phyloP scores from a whole-genome alignment of 2,888 invertebrate genomes.

The Dynastes maya region DNA sequence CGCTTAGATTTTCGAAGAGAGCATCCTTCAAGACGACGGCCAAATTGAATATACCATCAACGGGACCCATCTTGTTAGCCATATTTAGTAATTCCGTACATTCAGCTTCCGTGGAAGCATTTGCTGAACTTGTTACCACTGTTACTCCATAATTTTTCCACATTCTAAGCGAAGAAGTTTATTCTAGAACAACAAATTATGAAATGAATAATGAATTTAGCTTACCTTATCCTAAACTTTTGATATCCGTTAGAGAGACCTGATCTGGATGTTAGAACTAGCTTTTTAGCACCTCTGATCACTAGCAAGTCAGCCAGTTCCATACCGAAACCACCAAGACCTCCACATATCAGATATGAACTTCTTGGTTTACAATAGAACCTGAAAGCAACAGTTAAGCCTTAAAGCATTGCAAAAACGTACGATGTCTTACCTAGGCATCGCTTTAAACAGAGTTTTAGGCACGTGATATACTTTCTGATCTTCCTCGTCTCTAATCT shows the following conservation, averaged over 20 bases:
- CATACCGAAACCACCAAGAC: conserved; percentile 45
- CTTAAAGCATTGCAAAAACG: no score
- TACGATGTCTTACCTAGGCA: conserved; percentile 29
- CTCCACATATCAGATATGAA: conserved; percentile 75
- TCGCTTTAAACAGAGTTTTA: conserved; percentile 39
- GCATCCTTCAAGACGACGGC: conserved; percentile 87
- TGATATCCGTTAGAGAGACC: conserved; percentile 90
- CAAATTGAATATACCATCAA: conserved; percentile 93
- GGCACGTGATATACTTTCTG: neutral
- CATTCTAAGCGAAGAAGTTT: neutral
- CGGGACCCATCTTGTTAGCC: conserved; percentile 77
- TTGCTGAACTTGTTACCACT: conserved; percentile 79
- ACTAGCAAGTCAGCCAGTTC: conserved; percentile 63
- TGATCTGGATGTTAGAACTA: conserved; percentile 86
- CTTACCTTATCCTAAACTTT: conserved; percentile 78
- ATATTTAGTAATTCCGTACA: conserved; percentile 79
- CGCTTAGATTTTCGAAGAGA: conserved; percentile 84
- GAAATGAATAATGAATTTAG: neutral
- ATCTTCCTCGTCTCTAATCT: conserved; percentile 63
- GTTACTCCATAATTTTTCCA: conserved; percentile 83
- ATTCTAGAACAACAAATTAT: neutral
- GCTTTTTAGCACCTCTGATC: conserved; percentile 83
- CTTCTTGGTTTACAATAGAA: conserved; percentile 46
- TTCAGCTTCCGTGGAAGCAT: conserved; percentile 81
- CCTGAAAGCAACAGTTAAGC: conserved; percentile 47